These are phyloP conservation scores for Hippopotamyrus pictus DNA, from an alignment of 2,797 vertebrate species.

Conservation along the genomic window DNA sequence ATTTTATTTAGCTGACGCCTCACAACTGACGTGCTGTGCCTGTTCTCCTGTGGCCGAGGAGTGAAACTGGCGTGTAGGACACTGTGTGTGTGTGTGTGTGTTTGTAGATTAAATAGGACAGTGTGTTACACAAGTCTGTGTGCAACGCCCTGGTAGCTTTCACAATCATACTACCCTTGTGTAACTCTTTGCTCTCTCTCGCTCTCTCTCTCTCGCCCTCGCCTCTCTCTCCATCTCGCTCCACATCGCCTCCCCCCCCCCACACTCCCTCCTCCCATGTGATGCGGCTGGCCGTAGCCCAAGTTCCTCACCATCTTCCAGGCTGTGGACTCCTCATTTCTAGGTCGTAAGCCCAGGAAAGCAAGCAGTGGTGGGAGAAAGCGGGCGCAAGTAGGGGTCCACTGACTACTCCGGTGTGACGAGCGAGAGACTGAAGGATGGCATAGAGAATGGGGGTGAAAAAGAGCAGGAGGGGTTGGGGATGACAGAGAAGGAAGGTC, in stretches of 20 bases:
- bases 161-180: slow-evolving; percentile 3
- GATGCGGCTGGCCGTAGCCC: slow-evolving; percentile 24
- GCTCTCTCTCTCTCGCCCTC: slow-evolving; percentile 10
- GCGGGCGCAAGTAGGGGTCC: slow-evolving; percentile 19
- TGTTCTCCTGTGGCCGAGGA: not conserved
- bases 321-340: slow-evolving; percentile 29
- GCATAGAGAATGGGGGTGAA: not conserved
- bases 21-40: not conserved
- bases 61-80: not conserved
- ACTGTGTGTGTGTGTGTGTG: slow-evolving; percentile 24
- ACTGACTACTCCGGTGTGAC: slow-evolving; percentile 41
- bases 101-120: slow-evolving; percentile 41
- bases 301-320: not conserved
- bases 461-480: not conserved
- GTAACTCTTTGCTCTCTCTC: slow-evolving; percentile 6
- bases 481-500: not conserved
- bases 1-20: not conserved
- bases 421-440: not conserved
- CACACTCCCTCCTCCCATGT: not conserved
- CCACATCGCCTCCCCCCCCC: not conserved
- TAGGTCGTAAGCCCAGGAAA: slow-evolving; percentile 24
- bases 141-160: not conserved
- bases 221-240: slow-evolving; percentile 10
- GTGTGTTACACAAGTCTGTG: slow-evolving; percentile 35
- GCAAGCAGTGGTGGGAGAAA: slow-evolving; percentile 17